Conservation (phyloP, 2,797 vertebrate genomes). For the Mallotus villosus region DNA sequence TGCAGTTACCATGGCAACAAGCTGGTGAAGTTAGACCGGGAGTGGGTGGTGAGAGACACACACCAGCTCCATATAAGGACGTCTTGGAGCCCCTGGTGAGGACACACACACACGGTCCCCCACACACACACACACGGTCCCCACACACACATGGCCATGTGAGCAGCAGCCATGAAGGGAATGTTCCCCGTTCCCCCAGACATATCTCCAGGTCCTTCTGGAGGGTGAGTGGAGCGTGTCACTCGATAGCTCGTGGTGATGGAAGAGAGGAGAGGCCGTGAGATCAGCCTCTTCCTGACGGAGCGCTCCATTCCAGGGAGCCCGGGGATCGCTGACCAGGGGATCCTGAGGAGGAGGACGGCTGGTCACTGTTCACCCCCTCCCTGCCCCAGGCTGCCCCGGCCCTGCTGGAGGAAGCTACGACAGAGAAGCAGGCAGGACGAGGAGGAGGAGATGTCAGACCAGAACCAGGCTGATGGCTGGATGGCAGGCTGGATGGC, state of each 20-base stretch:
- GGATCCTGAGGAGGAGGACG: constrained; percentile 4
- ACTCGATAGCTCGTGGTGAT: constrained; percentile 5
- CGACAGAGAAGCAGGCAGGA: neutral
- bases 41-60: too few species aligned
- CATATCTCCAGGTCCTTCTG: constrained; percentile 1
- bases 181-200: constrained; percentile 5
- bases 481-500: too few species aligned
- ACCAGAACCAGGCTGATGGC: constrained; percentile 1
- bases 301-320: neutral
- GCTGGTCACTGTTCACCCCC: constrained; percentile 20
- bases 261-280: neutral
- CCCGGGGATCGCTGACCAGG: neutral
- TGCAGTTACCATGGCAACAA: too few species aligned
- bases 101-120: too few species aligned
- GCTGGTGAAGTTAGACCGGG: too few species aligned
- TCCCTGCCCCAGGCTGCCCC: neutral
- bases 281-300: constrained; percentile 10
- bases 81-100: too few species aligned
- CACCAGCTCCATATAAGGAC: too few species aligned
- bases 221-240: neutral
- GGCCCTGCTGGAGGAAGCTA: neutral
- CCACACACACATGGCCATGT: neutral
- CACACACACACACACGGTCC: neutral
- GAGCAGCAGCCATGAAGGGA: neutral
- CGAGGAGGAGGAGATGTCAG: neutral